Evolutionary conservation across 2,113 vertebrate species (phyloP).

Genomic region (Microtus pennsylvanicus): DNA sequence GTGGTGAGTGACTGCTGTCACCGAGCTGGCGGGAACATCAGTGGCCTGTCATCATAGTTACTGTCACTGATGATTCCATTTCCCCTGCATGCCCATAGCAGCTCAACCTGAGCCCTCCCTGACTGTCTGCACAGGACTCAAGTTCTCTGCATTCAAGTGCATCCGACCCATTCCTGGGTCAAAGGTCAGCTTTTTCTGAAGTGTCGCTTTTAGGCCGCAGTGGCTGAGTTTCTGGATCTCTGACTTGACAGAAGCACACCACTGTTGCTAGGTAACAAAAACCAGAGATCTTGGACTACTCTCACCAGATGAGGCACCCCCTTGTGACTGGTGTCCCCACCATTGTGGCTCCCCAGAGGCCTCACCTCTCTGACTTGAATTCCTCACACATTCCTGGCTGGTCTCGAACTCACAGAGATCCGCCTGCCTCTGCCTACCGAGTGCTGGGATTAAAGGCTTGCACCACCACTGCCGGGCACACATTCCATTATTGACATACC

Average conservation of each 20-base stretch:
- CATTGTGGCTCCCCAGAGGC: constrained; percentile 23
- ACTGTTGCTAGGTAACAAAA: neutral
- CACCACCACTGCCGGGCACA: too few relatives aligned
- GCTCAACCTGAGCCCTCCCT: neutral
- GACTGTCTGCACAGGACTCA: neutral
- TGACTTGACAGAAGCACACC: neutral
- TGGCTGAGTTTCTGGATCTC: neutral
- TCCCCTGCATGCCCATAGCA: fast-evolving
- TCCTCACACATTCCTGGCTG: neutral
- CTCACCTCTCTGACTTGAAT: neutral
- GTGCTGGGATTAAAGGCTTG: too few relatives aligned
- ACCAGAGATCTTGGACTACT: neutral
- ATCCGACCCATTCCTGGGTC: neutral
- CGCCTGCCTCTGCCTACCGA: too few relatives aligned
- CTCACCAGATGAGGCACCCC: neutral
- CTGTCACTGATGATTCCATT: neutral
- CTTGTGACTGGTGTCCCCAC: neutral
- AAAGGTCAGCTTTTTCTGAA: neutral
- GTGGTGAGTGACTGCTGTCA: neutral
- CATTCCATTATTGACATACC: neutral
- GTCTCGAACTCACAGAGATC: too few relatives aligned
- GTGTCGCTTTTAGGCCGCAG: neutral
- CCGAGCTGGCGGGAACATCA: neutral
- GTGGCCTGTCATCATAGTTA: too few relatives aligned
- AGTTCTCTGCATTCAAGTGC: neutral